Base-by-base conservation (phyloP, 92 coral and sea anemone species). In the Siderastrea radians region DNA sequence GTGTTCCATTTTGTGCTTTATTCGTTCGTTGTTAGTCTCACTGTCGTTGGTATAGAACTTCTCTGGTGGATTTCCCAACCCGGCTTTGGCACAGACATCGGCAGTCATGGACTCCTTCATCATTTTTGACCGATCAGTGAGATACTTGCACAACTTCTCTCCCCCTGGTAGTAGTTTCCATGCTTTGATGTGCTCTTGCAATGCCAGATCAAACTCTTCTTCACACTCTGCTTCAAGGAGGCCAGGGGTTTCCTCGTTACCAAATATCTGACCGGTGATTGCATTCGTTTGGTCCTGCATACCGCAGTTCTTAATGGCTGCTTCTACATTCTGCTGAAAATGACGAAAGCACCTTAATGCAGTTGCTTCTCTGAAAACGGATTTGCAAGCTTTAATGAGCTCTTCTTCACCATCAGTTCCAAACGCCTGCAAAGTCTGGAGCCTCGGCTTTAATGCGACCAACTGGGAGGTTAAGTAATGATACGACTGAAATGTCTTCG, bases 41-140 rank as follows among this genome's bases (percentile, higher is more conserved):
- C 70, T 48, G 53, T 92, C 95, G 44, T 88, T 92, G 12, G 87
- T 88, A 74, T 88, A 92, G 55, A 15, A 92, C 53, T 45, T 60
- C 64, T 45, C 9, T 52, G 92, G 92, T 12, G 87, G 95, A n/a
- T 53, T 38, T 0, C 95, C 95, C 19, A 88, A 58, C 10, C 89
- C 89, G 10, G 95, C 92, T 45, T 73, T 55, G n/a, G 92, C 81
- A 4, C 87, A 65, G 2, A 88, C 80, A 13, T 60, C 43, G 6
- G 90, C 44, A 72, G 81, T 92, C 95, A 88, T 88, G 17, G 92
- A 88, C 16, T 86, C 62, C 64, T 92, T 88, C 92, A 88, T 92
- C 55, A 88, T 61, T n/a, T 79, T 58, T 2, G 61, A 63, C 12
- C 73, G 86, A 38, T 88, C 49, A 49, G 51, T 68, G 12, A 91